These are phyloP conservation scores for Bactericera cockerelli DNA, from an alignment of 1,140 invertebrate genomes.

Conservation along the genomic window DNA sequence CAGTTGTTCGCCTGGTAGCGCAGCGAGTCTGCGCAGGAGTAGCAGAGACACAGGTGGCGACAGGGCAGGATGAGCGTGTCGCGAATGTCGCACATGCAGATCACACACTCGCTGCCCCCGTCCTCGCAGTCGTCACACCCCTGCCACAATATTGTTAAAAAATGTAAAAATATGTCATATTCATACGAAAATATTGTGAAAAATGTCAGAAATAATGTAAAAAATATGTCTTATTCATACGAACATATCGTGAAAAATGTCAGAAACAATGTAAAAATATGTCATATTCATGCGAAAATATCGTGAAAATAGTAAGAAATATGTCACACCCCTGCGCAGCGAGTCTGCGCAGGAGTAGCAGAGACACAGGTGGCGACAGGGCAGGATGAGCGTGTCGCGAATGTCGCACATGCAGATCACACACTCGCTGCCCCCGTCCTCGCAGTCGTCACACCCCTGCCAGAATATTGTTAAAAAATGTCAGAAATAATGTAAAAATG, in stretches of 20 bases:
- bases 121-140: conserved; percentile 85
- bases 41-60: conserved; percentile 92
- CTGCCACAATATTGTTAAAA: background rate
- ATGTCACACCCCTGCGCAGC: conserved; percentile 61
- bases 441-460: conserved; percentile 43
- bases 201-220: too few relatives aligned
- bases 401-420: conserved; percentile 99
- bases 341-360: conserved; percentile 96
- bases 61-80: conserved; percentile 97
- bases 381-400: conserved; percentile 91
- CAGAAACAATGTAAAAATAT: too few relatives aligned
- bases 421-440: conserved; percentile 95
- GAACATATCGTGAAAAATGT: too few relatives aligned
- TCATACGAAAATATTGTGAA: too few relatives aligned
- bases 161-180: too few relatives aligned
- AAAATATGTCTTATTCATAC: too few relatives aligned
- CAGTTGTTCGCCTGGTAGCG: conserved; percentile 96
- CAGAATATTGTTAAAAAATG: too few relatives aligned
- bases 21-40: conserved; percentile 90
- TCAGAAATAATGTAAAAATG: too few relatives aligned
- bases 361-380: conserved; percentile 92
- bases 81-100: conserved; percentile 94
- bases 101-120: conserved; percentile 95
- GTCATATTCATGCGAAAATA: too few relatives aligned
- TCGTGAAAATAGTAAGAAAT: too few relatives aligned